A percentile compares a stretch with the other conserved stretches of the same genome.
Conservation (phyloP, 2,797 vertebrate species). For the Holocentrus rufus region DNA sequence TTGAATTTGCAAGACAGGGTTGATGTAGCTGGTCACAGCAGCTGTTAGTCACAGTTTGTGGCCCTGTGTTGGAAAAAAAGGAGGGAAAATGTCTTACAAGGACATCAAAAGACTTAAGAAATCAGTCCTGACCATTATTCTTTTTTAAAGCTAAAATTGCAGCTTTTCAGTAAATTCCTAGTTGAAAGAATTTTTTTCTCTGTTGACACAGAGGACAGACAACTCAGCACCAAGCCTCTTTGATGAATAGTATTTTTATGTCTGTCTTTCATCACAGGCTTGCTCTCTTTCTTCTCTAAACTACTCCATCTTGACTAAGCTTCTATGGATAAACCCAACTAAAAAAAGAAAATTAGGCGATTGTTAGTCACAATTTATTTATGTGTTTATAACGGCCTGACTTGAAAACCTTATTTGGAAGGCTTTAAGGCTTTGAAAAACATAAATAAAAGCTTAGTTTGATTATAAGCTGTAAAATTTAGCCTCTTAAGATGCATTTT, state of each 20-base stretch:
- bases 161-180: too few species aligned
- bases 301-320: neutral
- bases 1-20: slow-evolving; percentile 42
- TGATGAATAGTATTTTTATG: neutral
- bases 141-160: too few species aligned
- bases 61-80: neutral
- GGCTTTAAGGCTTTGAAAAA: too few species aligned
- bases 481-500: too few species aligned
- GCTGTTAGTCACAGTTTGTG: slow-evolving; percentile 25
- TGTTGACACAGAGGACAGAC: too few species aligned
- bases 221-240: too few species aligned
- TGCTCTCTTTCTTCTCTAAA: neutral
- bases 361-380: neutral
- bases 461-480: too few species aligned
- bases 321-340: neutral
- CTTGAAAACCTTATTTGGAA: too few species aligned
- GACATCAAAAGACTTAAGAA: neutral
- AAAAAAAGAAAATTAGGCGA: neutral
- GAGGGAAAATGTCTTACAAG: too few species aligned
- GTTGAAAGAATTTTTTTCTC: too few species aligned
- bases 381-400: neutral
- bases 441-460: too few species aligned
- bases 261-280: neutral
- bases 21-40: slow-evolving; percentile 39
- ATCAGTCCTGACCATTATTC: neutral